phyloP scores from a whole-genome alignment of 1,140 invertebrate species.

The Pygmarrhopalites habei region DNA sequence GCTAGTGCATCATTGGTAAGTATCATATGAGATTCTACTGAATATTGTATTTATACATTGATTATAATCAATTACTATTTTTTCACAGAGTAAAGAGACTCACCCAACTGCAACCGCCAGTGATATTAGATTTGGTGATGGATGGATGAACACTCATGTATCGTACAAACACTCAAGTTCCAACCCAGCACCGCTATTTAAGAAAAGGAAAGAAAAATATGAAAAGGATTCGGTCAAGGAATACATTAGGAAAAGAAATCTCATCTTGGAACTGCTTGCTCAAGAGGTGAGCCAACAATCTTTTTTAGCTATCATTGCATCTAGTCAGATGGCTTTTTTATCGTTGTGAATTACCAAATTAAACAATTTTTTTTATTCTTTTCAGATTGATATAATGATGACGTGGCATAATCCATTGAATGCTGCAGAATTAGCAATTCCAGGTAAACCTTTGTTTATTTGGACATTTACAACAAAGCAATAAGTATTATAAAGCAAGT shows the following conservation, averaged over 20 bases:
- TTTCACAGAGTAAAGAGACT: slow-evolving; percentile 19
- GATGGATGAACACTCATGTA: slow-evolving; percentile 80
- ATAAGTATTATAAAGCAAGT: too few relatives aligned
- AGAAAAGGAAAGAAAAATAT: slow-evolving; percentile 32
- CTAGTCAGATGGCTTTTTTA: too few relatives aligned
- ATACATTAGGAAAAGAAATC: slow-evolving; percentile 87
- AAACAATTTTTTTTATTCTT: slow-evolving; percentile 1
- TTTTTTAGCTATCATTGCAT: too few relatives aligned
- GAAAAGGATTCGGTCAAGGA: slow-evolving; percentile 65
- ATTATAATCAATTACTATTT: too few relatives aligned
- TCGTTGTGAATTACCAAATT: neutral
- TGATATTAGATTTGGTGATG: slow-evolving; percentile 43
- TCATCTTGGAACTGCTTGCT: slow-evolving; percentile 80
- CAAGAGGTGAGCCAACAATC: slow-evolving; percentile 36
- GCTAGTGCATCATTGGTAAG: slow-evolving; percentile 1
- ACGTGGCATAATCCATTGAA: slow-evolving; percentile 92
- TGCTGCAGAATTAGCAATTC: slow-evolving; percentile 60
- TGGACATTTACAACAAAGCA: too few relatives aligned
- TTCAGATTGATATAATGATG: slow-evolving; percentile 83
- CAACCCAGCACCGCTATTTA: slow-evolving; percentile 40
- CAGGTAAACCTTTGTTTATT: too few relatives aligned
- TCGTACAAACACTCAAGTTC: slow-evolving; percentile 60
- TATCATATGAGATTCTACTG: too few relatives aligned
- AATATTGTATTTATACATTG: too few relatives aligned
- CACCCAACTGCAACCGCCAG: slow-evolving; percentile 20